phyloP scores from a whole-genome alignment of 2,888 invertebrate species.

The Dryobota labecula region DNA sequence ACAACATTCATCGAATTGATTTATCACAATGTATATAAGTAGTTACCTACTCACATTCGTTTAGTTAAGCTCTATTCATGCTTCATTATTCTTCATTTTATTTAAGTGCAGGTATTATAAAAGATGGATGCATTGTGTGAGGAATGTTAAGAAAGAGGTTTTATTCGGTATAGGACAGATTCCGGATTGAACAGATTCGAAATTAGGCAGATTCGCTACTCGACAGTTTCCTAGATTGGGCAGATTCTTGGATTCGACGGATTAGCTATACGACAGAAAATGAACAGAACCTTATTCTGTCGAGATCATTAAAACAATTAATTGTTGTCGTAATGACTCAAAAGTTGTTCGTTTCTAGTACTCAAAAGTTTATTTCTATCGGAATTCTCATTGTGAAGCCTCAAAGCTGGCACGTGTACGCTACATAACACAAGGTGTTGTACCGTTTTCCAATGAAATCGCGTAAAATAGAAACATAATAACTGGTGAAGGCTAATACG shows the following conservation, averaged over 20 bases:
- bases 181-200: too few relatives aligned
- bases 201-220: too few relatives aligned
- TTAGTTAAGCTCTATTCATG: conserved; percentile 5
- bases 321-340: conserved; percentile 5
- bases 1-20: conserved; percentile 34
- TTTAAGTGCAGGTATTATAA: too few relatives aligned
- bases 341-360: conserved; percentile 28
- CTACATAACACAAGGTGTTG: conserved; percentile 42
- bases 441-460: conserved; percentile 61
- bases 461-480: conserved; percentile 68
- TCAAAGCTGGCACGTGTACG: conserved; percentile 50
- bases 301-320: too few relatives aligned
- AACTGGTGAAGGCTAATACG: conserved; percentile 71
- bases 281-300: too few relatives aligned
- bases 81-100: conserved; percentile 20
- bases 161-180: too few relatives aligned
- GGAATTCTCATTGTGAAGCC: conserved; percentile 50
- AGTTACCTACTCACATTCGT: not conserved
- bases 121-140: too few relatives aligned
- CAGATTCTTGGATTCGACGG: too few relatives aligned
- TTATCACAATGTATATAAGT: conserved; percentile 5
- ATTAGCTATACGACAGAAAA: too few relatives aligned
- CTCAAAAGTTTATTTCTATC: conserved; percentile 25
- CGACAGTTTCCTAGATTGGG: too few relatives aligned
- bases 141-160: too few relatives aligned